Conservation (phyloP, 2,113 vertebrate species). For the Bufo bufo region DNA sequence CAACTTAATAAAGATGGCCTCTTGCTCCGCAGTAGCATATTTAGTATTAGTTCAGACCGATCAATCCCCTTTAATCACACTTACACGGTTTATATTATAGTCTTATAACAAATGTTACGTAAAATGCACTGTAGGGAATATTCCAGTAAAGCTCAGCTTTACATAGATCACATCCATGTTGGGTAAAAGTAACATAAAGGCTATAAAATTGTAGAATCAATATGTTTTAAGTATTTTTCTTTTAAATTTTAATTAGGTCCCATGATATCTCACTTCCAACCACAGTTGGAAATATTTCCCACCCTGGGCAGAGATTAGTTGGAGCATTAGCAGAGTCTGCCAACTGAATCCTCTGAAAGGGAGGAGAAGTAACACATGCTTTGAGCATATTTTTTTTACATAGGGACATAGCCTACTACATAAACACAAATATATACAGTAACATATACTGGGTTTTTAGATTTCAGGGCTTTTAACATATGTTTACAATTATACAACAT, state of each 20-base stretch:
- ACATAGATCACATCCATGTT: background rate
- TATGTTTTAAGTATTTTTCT: background rate
- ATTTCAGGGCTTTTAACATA: no score
- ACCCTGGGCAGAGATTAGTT: slow-evolving; percentile 20
- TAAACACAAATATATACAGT: background rate
- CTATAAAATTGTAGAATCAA: background rate
- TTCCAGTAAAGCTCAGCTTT: background rate
- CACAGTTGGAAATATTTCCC: background rate
- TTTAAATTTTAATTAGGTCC: background rate
- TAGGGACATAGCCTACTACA: background rate
- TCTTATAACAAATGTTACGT: background rate
- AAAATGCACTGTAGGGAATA: background rate
- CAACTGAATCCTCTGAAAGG: background rate
- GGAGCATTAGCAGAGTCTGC: background rate
- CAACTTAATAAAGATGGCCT: no score
- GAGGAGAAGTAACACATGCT: background rate
- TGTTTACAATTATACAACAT: no score
- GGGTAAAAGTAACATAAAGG: background rate
- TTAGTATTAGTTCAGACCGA: background rate
- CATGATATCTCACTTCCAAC: slow-evolving; percentile 7
- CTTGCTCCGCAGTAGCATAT: background rate
- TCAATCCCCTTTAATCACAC: background rate
- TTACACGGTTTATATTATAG: background rate
- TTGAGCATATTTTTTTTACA: background rate
- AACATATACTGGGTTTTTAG: background rate